phyloP scores from a whole-genome alignment of 1,140 invertebrate genomes.

The Radopholus similis region DNA sequence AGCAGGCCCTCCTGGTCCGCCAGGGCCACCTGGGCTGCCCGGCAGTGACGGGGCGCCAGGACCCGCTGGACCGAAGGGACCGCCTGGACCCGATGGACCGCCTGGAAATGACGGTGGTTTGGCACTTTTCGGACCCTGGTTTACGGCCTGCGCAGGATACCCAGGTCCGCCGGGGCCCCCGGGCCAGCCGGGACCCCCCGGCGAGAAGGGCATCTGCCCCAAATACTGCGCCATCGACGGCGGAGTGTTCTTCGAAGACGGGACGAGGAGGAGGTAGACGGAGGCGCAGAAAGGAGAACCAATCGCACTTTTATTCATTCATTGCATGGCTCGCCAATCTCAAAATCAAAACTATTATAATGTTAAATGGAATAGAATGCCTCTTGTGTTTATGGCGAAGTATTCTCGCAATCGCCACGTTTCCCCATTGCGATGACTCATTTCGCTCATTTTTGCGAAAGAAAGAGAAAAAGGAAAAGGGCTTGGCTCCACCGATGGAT shows the following conservation, averaged over 20 bases:
- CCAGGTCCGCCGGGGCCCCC: conserved; percentile 52
- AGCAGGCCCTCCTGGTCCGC: conserved; percentile 17
- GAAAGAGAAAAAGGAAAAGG: too few relatives aligned
- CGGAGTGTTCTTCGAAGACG: conserved; percentile 50
- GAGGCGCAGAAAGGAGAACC: too few relatives aligned
- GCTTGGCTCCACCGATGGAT: too few relatives aligned
- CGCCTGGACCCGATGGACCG: conserved; percentile 21
- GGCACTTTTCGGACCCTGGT: background rate
- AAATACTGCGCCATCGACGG: conserved; percentile 49
- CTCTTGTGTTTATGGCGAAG: too few relatives aligned
- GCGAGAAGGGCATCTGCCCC: conserved; percentile 55
- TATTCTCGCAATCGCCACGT: too few relatives aligned
- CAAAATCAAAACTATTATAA: too few relatives aligned
- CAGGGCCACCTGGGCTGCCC: conserved; percentile 22
- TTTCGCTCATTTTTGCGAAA: too few relatives aligned
- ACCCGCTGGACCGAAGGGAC: conserved; percentile 22
- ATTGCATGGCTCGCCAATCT: too few relatives aligned
- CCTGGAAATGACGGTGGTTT: conserved; percentile 19
- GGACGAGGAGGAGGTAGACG: conserved; percentile 33
- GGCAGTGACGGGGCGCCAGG: conserved; percentile 26
- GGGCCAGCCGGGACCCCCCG: conserved; percentile 42
- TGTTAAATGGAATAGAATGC: too few relatives aligned
- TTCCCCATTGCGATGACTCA: too few relatives aligned
- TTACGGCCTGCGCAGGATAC: conserved; percentile 24
- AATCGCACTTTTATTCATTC: too few relatives aligned